phyloP scores from a whole-genome alignment of 2,888 invertebrate species.

The Chymomyza amoena region DNA sequence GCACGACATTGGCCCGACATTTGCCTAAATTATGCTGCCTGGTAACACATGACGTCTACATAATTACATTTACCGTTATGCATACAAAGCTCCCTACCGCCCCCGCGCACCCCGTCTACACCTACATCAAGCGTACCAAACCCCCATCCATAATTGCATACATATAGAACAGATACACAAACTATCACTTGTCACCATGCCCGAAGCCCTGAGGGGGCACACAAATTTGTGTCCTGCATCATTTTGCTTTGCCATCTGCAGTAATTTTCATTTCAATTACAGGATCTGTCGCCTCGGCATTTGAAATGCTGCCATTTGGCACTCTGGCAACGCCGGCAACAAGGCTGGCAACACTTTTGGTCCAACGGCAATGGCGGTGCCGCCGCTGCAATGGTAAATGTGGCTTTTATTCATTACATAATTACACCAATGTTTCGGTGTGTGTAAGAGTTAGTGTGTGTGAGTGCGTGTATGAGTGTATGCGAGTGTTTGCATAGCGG shows the following conservation, averaged over 20 bases:
- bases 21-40: conserved; percentile 46
- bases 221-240: conserved; percentile 10
- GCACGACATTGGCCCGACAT: conserved; percentile 16
- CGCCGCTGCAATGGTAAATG: conserved; percentile 48
- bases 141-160: background rate
- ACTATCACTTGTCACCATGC: conserved; percentile 23
- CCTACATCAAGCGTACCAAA: too few relatives aligned
- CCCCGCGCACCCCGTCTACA: too few relatives aligned
- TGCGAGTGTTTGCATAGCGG: conserved; percentile 44
- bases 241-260: conserved; percentile 22
- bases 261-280: conserved; percentile 48
- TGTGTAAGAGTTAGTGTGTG: too few relatives aligned
- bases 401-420: conserved; percentile 66
- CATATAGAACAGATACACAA: conserved; percentile 10
- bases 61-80: conserved; percentile 41
- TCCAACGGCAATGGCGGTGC: background rate
- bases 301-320: conserved; percentile 20
- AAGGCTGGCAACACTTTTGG: background rate
- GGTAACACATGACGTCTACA: conserved; percentile 51
- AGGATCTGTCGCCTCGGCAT: conserved; percentile 48
- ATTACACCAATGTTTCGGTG: conserved; percentile 43
- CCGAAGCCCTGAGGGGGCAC: background rate
- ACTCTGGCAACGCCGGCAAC: background rate
- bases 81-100: conserved; percentile 4
- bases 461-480: conserved; percentile 14